These are phyloP conservation scores for Armadillidium nasatum DNA, from an alignment of 1,140 invertebrate genomes.

Conservation along the genomic window DNA sequence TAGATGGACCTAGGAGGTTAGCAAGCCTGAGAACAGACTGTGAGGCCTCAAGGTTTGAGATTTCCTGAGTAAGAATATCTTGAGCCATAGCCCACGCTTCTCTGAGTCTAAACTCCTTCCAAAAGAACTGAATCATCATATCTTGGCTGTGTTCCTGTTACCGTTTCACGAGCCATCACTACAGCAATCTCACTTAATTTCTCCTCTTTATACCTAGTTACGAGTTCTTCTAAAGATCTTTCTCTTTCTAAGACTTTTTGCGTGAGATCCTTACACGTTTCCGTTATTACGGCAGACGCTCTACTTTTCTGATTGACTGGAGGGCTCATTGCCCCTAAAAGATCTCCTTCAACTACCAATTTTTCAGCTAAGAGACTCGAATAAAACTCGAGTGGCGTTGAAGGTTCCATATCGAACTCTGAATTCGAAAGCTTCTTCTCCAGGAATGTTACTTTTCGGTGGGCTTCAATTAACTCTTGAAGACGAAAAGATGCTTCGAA, in stretches of 20 bases:
- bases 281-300: slow-evolving; percentile 24
- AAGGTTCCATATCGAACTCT: slow-evolving; percentile 43
- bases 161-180: slow-evolving; percentile 45
- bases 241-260: slow-evolving; percentile 40
- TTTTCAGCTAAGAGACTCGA: slow-evolving; percentile 43
- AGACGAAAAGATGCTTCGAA: slow-evolving; percentile 54
- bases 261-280: slow-evolving; percentile 40
- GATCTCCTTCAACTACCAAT: slow-evolving; percentile 41
- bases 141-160: slow-evolving; percentile 37
- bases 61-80: slow-evolving; percentile 61
- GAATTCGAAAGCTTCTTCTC: slow-evolving; percentile 44
- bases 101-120: slow-evolving; percentile 55
- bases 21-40: slow-evolving; percentile 64
- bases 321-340: slow-evolving; percentile 21
- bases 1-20: slow-evolving; percentile 47
- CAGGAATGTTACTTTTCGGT: slow-evolving; percentile 42
- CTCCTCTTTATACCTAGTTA: slow-evolving; percentile 62
- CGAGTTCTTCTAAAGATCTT: slow-evolving; percentile 53
- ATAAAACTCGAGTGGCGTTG: slow-evolving; percentile 42
- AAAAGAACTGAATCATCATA: slow-evolving; percentile 44
- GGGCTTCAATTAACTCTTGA: slow-evolving; percentile 63
- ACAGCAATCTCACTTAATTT: slow-evolving; percentile 62
- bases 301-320: slow-evolving; percentile 16
- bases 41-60: slow-evolving; percentile 67
- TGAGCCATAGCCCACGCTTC: slow-evolving; percentile 64